A percentile compares a stretch with the other conserved stretches of the same genome.
Evolutionary conservation across 2,888 invertebrate genomes (phyloP).

Genomic region (Hemaris fuciformis): DNA sequence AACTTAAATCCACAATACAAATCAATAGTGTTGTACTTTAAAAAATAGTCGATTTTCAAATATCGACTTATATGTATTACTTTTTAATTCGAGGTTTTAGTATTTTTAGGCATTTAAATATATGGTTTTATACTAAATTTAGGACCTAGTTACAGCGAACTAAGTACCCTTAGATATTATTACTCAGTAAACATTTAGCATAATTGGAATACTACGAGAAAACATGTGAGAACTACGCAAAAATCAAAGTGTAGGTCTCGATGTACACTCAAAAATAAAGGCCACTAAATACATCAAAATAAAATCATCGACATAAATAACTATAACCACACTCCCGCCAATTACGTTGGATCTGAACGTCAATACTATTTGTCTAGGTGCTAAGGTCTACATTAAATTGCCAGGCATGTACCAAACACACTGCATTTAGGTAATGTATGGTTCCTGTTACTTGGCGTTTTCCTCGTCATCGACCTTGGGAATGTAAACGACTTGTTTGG

Average conservation of each 20-base stretch:
- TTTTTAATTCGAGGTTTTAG: no score
- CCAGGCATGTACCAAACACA: slow-evolving; percentile 48
- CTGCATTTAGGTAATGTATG: slow-evolving; percentile 76
- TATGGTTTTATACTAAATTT: not conserved
- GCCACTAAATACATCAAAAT: slow-evolving; percentile 22
- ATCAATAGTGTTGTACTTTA: no score
- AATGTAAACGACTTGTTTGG: slow-evolving; percentile 68
- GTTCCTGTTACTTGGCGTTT: slow-evolving; percentile 63
- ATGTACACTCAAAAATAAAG: slow-evolving; percentile 4
- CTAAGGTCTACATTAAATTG: slow-evolving; percentile 12
- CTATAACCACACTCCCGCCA: slow-evolving; percentile 16
- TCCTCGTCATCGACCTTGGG: slow-evolving; percentile 59
- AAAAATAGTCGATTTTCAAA: not conserved
- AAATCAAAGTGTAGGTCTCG: slow-evolving; percentile 3
- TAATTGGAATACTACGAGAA: not conserved
- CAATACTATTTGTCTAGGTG: not conserved
- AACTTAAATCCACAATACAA: not conserved
- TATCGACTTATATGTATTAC: no score
- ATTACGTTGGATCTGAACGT: slow-evolving; percentile 28
- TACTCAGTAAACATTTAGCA: not conserved
- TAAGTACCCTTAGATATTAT: not conserved
- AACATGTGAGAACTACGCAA: slow-evolving; percentile 3
- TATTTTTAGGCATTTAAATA: not conserved
- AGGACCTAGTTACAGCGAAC: not conserved
- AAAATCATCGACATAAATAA: not conserved